Conservation (phyloP, 2,797 vertebrate genomes). For the Sternarchorhynchus goeldii region DNA sequence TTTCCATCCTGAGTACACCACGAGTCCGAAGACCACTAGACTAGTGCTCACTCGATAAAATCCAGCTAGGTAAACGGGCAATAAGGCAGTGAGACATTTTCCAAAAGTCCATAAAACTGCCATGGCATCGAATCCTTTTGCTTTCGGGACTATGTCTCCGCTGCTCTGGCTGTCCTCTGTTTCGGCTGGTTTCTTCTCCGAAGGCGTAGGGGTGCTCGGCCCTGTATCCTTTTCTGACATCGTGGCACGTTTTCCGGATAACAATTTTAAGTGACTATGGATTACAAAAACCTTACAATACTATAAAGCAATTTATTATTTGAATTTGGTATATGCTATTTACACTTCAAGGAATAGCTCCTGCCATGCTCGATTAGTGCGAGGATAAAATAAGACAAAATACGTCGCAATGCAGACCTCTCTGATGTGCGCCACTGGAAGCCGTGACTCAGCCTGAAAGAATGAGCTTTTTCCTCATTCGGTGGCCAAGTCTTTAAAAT, state of each 20-base stretch:
- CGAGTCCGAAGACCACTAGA: conserved; percentile 76
- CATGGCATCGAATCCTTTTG: conserved; percentile 67
- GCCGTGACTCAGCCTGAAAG: conserved; percentile 43
- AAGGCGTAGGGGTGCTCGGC: conserved; percentile 50
- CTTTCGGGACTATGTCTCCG: neutral
- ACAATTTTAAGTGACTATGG: neutral
- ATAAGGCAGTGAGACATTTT: conserved; percentile 76
- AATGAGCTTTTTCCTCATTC: conserved; percentile 6
- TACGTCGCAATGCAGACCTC: conserved; percentile 36
- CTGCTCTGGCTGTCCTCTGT: neutral
- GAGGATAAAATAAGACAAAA: neutral
- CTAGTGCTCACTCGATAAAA: conserved; percentile 80
- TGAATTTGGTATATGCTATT: neutral
- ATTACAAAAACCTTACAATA: neutral
- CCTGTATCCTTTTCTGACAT: conserved; percentile 68
- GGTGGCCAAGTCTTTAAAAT: neutral
- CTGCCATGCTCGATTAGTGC: neutral
- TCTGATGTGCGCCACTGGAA: too few relatives aligned
- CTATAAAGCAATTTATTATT: neutral
- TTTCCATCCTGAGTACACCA: conserved; percentile 83
- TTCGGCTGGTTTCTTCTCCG: conserved; percentile 17
- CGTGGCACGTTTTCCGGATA: neutral
- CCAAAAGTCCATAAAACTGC: conserved; percentile 80
- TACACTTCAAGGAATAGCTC: neutral
- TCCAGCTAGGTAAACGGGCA: conserved; percentile 82